Conservation (phyloP, 2,113 vertebrate genomes). For the Pithys albifrons region DNA sequence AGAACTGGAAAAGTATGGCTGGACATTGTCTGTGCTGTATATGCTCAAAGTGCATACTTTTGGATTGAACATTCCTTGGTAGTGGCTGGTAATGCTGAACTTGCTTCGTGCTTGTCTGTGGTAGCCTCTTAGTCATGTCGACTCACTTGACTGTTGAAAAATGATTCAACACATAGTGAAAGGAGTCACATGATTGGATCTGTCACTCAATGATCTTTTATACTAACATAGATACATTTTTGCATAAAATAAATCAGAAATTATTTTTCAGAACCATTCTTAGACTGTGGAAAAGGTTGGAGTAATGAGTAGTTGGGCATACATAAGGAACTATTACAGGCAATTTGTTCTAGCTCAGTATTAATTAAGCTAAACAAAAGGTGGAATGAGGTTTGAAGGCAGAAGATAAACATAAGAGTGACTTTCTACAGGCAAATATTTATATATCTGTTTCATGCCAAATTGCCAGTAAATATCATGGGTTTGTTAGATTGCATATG, state of each 20-base stretch:
- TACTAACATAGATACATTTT: not conserved
- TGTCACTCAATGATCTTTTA: not conserved
- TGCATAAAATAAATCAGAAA: not conserved
- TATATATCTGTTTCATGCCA: not conserved
- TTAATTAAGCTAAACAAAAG: not conserved
- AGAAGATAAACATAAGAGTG: not conserved
- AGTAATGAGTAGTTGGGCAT: not conserved
- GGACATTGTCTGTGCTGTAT: fast-evolving
- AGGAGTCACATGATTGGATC: not conserved
- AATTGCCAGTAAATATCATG: not conserved
- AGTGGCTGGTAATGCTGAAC: not conserved
- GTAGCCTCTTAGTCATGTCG: fast-evolving
- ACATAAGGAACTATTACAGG: not conserved
- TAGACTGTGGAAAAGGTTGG: not conserved
- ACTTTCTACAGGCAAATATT: not conserved
- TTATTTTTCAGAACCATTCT: not conserved
- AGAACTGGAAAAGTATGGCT: not conserved
- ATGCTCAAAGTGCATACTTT: fast-evolving
- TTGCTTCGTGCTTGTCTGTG: not conserved
- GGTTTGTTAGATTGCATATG: not conserved
- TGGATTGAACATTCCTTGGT: not conserved
- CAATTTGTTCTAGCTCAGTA: not conserved
- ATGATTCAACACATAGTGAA: not conserved
- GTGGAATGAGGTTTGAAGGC: not conserved
- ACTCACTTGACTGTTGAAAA: not conserved